A percentile compares a stretch with the other conserved stretches of the same genome.
Conservation (phyloP, 2,113 vertebrate species). For the Vicugna pacos region DNA sequence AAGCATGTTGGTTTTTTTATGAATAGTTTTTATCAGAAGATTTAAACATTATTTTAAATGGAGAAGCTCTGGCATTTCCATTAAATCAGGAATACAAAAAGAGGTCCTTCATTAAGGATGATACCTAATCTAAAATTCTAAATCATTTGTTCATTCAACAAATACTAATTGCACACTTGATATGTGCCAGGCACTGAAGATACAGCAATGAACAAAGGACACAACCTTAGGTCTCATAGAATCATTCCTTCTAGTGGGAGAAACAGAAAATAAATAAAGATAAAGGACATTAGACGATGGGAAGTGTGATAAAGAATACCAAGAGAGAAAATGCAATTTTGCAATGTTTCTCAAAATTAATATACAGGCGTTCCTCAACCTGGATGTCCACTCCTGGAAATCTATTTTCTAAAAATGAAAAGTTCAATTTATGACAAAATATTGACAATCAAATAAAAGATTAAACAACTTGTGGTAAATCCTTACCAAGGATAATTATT, state of each 20-base stretch:
- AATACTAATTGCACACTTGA: neutral
- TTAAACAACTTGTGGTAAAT: neutral
- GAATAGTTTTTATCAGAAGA: neutral
- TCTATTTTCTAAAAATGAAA: neutral
- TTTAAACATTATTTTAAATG: neutral
- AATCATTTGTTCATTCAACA: conserved; percentile 14
- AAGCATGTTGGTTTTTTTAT: neutral
- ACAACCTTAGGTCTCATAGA: neutral
- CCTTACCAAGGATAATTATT: neutral
- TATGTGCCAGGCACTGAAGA: neutral
- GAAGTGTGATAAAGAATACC: neutral
- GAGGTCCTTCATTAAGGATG: neutral
- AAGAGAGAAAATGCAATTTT: neutral
- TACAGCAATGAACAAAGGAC: neutral
- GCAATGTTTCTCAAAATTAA: neutral
- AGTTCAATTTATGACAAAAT: neutral
- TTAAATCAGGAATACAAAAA: neutral
- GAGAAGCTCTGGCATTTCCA: neutral
- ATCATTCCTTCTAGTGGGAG: neutral
- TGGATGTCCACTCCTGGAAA: neutral
- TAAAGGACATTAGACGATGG: neutral
- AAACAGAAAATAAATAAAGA: neutral
- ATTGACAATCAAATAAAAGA: neutral
- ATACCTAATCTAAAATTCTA: too few relatives aligned
- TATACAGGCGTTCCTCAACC: neutral